Conservation (phyloP, 1,140 invertebrate genomes). For the Neodiprion lecontei region DNA sequence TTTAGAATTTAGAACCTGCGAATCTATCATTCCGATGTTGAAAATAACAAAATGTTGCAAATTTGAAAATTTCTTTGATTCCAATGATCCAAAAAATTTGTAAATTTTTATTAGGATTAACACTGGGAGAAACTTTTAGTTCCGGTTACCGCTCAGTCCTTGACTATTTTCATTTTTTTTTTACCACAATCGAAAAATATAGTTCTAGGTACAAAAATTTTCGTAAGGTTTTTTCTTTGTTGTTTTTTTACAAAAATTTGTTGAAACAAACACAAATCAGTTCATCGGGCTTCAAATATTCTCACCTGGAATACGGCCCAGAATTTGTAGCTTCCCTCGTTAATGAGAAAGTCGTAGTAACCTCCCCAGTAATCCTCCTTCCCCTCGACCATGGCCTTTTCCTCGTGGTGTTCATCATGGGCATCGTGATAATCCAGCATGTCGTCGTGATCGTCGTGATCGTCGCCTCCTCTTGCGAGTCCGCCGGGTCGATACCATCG, state of each 20-base stretch:
- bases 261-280: background rate
- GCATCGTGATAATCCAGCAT: slow-evolving; percentile 30
- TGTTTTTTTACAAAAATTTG: background rate
- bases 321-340: slow-evolving; percentile 85
- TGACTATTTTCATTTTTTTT: too few relatives aligned
- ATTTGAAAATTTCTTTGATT: too few relatives aligned
- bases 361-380: slow-evolving; percentile 73
- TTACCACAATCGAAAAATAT: too few relatives aligned
- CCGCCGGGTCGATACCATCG: slow-evolving; percentile 43
- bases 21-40: too few relatives aligned
- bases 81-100: too few relatives aligned
- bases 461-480: slow-evolving; percentile 27
- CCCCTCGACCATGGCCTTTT: slow-evolving; percentile 52
- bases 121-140: too few relatives aligned
- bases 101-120: too few relatives aligned
- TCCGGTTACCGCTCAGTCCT: too few relatives aligned
- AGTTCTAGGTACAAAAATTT: too few relatives aligned
- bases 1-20: too few relatives aligned
- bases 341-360: slow-evolving; percentile 85
- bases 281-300: slow-evolving; percentile 20
- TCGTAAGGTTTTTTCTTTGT: too few relatives aligned
- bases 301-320: slow-evolving; percentile 83
- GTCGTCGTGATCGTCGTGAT: slow-evolving; percentile 35
- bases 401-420: slow-evolving; percentile 33
- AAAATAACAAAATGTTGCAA: too few relatives aligned